Percentiles rank a stretch among this genome's conserved stretches.
phyloP scores from a whole-genome alignment of 2,797 vertebrate species.

The Sebastes melanostomus region DNA sequence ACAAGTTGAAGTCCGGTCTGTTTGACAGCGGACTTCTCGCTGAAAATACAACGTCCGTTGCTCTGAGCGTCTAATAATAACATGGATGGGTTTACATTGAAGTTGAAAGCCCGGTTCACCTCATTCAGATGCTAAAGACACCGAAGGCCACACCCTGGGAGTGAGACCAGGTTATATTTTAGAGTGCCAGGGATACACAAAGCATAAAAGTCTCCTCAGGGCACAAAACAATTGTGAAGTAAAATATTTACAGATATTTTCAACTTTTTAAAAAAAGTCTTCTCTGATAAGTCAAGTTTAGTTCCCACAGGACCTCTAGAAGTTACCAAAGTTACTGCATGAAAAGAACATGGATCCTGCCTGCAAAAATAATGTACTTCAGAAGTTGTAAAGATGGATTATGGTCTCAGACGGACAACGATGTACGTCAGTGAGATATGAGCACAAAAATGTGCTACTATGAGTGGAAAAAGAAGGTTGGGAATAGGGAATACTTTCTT shows the following conservation, averaged over 20 bases:
- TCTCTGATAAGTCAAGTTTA: not conserved
- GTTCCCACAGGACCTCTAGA: not conserved
- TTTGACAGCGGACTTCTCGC: too few relatives aligned
- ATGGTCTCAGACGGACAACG: not conserved
- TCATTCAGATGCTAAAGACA: too few relatives aligned
- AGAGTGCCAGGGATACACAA: not conserved
- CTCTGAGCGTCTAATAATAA: too few relatives aligned
- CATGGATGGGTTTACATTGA: too few relatives aligned
- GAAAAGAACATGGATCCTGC: not conserved
- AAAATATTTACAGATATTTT: not conserved
- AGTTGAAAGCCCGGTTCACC: too few relatives aligned
- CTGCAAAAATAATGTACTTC: not conserved
- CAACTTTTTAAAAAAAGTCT: not conserved
- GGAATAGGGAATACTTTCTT: not conserved
- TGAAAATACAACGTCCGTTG: fast-evolving
- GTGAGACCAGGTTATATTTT: not conserved
- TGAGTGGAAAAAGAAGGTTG: not conserved
- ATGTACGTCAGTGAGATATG: not conserved
- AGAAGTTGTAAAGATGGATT: not conserved
- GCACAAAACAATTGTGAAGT: not conserved
- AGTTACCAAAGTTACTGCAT: not conserved
- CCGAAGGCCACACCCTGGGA: not conserved
- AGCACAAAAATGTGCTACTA: not conserved
- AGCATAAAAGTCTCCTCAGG: not conserved
- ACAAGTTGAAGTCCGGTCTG: too few relatives aligned